Base-by-base conservation (phyloP, 2,888 invertebrate genomes). In the Drosophila trichaetosa region DNA sequence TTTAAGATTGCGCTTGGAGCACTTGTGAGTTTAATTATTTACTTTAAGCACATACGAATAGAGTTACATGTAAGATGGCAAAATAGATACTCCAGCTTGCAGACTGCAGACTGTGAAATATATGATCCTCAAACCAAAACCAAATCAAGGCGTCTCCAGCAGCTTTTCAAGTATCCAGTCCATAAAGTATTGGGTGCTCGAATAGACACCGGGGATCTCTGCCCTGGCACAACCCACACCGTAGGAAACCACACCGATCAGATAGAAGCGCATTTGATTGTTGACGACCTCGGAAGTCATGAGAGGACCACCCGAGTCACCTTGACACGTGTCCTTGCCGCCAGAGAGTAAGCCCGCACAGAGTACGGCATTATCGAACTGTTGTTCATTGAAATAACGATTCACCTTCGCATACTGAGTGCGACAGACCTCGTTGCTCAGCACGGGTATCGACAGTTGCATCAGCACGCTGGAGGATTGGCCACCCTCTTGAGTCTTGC, bases 401-500 rank as follows among this genome's bases (percentile, higher is more conserved):
- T 85, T 89, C 29, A 88, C 73, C 5, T 79, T 81, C 16, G 64
- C 75, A 68, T 93, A 93, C 10, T 82, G 79, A 3, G 93, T 83
- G 48, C 93, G 93, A 84, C 98, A 98, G 69, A 93, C 93, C 0
- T 94, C 92, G 82, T 95, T 95, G 21, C 93, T 92, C 1, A 96
- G 94, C 0, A 97, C 95, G 0, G 97, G 96, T 54, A 98, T 91
- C 90, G 96, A 95, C 18, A 96, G 94, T 60, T 96, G 95, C 89
- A 95, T 95, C 5, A 98, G 93, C 4, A 93, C 93, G 0, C 94
- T 92, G 11, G 97, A 95, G 0, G 95, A 93, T 10, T 95, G 95
- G 2, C 97, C 97, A 4, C 89, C 90, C 62, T 93, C 93, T 83
- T 84, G 79, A 0, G 93, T 92, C 73, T 81, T 91, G 31, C 93